A percentile compares a stretch with the other conserved stretches of the same genome.
These are phyloP conservation scores for Laticauda colubrina DNA, from an alignment of 2,113 vertebrate species.

Conservation along the genomic window DNA sequence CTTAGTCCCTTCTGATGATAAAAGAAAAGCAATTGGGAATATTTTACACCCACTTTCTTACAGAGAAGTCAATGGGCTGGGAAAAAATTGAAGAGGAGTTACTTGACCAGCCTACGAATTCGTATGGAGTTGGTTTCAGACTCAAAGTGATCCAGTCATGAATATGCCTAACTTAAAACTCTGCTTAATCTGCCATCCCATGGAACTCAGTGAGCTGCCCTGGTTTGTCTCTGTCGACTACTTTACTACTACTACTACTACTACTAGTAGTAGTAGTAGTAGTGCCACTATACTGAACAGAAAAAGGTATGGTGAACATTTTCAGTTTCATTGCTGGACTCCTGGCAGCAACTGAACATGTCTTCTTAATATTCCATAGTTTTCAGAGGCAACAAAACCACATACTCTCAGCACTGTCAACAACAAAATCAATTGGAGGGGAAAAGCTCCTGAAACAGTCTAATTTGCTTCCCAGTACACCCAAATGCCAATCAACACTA, in stretches of 20 bases:
- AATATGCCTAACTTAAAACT: neutral
- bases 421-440: too few species aligned
- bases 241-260: too few species aligned
- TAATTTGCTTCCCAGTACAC: neutral
- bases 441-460: neutral
- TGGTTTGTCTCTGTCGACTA: neutral
- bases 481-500: too few species aligned
- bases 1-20: constrained; percentile 37
- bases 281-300: neutral
- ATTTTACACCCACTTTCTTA: neutral
- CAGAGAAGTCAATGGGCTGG: neutral
- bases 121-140: neutral
- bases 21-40: neutral
- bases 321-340: neutral
- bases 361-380: too few species aligned
- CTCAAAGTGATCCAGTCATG: neutral
- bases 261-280: too few species aligned
- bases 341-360: too few species aligned
- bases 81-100: neutral
- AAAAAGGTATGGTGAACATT: neutral
- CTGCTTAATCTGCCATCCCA: neutral
- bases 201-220: neutral
- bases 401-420: too few species aligned
- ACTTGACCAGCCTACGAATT: neutral
- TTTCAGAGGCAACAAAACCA: too few species aligned